Conservation (phyloP, 1,140 invertebrate genomes). For the Drosophila ohnishii region DNA sequence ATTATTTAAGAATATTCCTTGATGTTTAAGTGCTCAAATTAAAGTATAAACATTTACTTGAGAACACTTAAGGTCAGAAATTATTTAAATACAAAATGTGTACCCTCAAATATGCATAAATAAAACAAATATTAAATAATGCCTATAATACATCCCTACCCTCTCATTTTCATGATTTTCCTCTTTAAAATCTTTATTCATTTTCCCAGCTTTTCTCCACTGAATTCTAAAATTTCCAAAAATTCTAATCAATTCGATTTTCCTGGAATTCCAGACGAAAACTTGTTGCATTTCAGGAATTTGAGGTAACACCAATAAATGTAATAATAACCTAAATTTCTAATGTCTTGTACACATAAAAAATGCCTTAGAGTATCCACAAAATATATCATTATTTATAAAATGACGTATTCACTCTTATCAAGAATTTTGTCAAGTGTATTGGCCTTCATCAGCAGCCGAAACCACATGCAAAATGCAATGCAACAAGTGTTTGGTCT, state of each 20-base stretch:
- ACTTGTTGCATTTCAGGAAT: conserved; percentile 12
- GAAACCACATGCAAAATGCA: conserved; percentile 17
- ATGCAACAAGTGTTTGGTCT: conserved; percentile 43
- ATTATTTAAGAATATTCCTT: neutral
- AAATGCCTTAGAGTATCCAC: neutral
- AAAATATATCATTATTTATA: neutral
- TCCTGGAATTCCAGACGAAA: neutral
- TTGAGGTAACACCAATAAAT: neutral
- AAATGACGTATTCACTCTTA: neutral
- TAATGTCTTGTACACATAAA: neutral
- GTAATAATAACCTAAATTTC: neutral
- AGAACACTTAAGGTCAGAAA: no score
- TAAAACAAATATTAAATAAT: neutral
- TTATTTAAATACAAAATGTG: neutral
- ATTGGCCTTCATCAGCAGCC: conserved; percentile 17
- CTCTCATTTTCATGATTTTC: neutral
- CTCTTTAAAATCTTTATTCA: neutral
- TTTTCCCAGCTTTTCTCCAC: neutral
- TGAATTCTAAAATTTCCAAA: neutral
- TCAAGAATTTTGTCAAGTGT: neutral
- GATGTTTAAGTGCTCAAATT: no score
- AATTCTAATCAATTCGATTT: neutral
- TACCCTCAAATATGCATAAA: neutral
- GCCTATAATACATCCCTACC: neutral
- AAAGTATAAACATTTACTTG: no score